Conservation (phyloP, 1,140 invertebrate species). For the Physella acuta region DNA sequence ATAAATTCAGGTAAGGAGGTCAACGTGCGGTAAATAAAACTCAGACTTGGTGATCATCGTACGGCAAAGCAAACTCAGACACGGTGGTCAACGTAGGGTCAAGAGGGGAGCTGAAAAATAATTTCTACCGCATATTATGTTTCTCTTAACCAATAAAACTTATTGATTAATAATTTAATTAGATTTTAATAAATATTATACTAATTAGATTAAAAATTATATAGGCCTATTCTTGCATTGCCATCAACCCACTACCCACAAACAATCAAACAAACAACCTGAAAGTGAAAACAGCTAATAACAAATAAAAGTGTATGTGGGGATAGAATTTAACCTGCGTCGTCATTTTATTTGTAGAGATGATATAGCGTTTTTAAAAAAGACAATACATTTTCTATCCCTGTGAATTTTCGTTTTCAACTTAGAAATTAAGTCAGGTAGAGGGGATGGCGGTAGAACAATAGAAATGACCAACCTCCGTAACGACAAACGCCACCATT, state of each 20-base stretch:
- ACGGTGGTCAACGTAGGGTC: not conserved
- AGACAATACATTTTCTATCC: not conserved
- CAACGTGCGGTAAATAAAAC: no score
- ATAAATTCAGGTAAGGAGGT: no score
- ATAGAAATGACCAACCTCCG: constrained; percentile 60
- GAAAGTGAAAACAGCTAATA: no score
- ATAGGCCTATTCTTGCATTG: no score
- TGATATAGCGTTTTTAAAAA: not conserved
- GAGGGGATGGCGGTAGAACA: constrained; percentile 31
- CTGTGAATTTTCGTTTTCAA: not conserved
- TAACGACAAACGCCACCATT: not conserved
- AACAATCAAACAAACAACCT: no score
- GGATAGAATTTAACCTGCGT: not conserved
- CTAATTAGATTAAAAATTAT: no score
- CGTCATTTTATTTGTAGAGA: not conserved
- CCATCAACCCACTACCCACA: no score
- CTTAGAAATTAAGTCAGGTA: constrained; percentile 1
- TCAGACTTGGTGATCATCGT: no score
- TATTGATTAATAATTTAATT: not conserved
- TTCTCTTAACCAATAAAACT: not conserved
- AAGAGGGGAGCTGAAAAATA: not conserved
- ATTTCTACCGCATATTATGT: no score
- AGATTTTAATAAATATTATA: no score
- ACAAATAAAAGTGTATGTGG: no score
- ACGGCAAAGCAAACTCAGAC: not conserved